These are phyloP conservation scores for Pollachius pollachius DNA, from an alignment of 2,113 vertebrate species.

Conservation along the genomic window DNA sequence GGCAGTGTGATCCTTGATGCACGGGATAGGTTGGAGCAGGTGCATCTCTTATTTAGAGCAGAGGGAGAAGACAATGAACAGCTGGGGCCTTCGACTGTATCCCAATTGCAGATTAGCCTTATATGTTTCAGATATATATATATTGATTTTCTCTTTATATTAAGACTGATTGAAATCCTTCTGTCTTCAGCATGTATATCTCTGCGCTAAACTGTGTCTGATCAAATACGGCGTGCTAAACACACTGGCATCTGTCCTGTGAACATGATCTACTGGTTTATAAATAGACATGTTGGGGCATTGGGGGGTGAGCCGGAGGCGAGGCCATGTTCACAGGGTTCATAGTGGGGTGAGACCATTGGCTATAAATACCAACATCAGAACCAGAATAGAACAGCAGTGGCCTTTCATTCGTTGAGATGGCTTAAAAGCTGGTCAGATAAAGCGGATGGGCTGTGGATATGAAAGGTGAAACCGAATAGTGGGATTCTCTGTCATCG, in stretches of 20 bases:
- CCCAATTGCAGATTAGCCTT: not conserved
- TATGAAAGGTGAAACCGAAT: slow-evolving; percentile 34
- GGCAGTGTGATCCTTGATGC: not conserved
- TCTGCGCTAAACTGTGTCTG: slow-evolving; percentile 37
- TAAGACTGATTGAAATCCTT: slow-evolving; percentile 20
- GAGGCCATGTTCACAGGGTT: slow-evolving; percentile 42
- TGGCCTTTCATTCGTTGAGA: slow-evolving; percentile 57
- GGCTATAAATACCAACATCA: slow-evolving; percentile 60
- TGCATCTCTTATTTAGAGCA: not conserved
- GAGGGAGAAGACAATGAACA: not conserved
- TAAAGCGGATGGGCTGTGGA: slow-evolving; percentile 13
- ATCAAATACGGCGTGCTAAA: slow-evolving; percentile 45
- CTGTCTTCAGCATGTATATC: slow-evolving; percentile 39
- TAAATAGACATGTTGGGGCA: slow-evolving; percentile 59
- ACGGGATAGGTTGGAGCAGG: not conserved
- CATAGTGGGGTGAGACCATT: slow-evolving; percentile 50
- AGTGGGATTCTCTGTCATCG: slow-evolving; percentile 36
- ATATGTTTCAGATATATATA: slow-evolving; percentile 15
- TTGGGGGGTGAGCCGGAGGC: slow-evolving; percentile 42
- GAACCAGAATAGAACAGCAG: slow-evolving; percentile 55
- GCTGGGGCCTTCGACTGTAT: not conserved
- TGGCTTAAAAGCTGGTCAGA: slow-evolving; percentile 26
- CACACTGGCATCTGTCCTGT: slow-evolving; percentile 30
- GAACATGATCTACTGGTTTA: slow-evolving; percentile 44
- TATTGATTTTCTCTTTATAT: slow-evolving; percentile 9